Base-by-base conservation (phyloP, 2,888 invertebrate species). In the Odontomyia ornata region DNA sequence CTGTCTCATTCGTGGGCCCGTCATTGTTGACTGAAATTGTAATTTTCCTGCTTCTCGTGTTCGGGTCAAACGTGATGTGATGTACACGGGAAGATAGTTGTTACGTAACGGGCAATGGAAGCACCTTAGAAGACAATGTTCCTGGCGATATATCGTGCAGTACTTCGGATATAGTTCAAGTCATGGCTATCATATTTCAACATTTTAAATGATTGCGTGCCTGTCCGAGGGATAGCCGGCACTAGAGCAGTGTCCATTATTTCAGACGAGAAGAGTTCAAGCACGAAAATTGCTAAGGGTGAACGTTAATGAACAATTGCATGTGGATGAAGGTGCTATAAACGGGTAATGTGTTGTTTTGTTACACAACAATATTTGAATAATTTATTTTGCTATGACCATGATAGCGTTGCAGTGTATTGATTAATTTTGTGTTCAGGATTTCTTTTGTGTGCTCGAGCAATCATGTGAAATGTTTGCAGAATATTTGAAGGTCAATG, bases 191-290 rank as follows among this genome's bases (percentile, higher is more conserved):
- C 47, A 46, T 27, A 71, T 71, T 71, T 71, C 71, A 60, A 71
- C 71, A 46, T 71, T 47, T 47, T 71, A 71, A 52, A 71, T 71
- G 71, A 47, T 71, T 71, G 71, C 71, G 71, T 71, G 71, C 52
- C 3, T 36, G 36, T 36, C 36, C 11, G 46, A 36, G 15, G 30
- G 28, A 25, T 64, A 30, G 28, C 30, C 23, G 28, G 13, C 21
- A 21, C 36, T 13, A 2, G 52, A 52, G 15, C 13, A 13, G 52
- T 36, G 36, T 36, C 36, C 36, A 36, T 36, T 36, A 36, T 36
- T 36, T 3, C 36, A 36, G 36, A 9, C 36, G 9, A 36, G 52
- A n/a, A 13, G 52, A 52, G 18, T 52, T 52, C 52, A 52, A 18
- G 15, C 52, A 52, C 52, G 52, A 18, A 52, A 52, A n/a, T 52